A percentile compares a stretch with the other conserved stretches of the same genome.
These are phyloP conservation scores for Dryococelus australis DNA, from an alignment of 2,888 invertebrate genomes.

Conservation along the genomic window DNA sequence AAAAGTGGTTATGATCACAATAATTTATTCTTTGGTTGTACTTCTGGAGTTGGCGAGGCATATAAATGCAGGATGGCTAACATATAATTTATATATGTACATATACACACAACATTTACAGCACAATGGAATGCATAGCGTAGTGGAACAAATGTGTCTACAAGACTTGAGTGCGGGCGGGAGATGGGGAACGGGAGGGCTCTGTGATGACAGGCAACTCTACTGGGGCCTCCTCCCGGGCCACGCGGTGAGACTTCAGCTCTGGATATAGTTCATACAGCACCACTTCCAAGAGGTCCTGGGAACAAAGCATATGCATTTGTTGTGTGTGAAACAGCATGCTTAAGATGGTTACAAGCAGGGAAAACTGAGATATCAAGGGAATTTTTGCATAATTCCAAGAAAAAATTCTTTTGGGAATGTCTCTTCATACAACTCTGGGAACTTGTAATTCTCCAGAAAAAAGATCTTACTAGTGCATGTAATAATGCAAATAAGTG, in stretches of 20 bases:
- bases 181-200: background rate
- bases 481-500: no score
- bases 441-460: no score
- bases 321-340: no score
- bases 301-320: slow-evolving; percentile 53
- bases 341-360: no score
- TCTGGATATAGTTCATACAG: slow-evolving; percentile 75
- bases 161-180: background rate
- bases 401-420: no score
- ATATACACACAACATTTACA: background rate
- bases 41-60: background rate
- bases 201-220: background rate
- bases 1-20: background rate
- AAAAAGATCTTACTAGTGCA: no score
- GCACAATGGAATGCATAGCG: background rate
- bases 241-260: slow-evolving; percentile 59
- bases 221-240: background rate
- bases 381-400: no score
- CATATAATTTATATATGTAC: background rate
- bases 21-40: background rate
- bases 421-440: no score
- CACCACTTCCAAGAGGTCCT: slow-evolving; percentile 74
- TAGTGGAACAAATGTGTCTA: background rate
- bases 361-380: no score
- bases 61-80: background rate